phyloP scores from a whole-genome alignment of 2,113 vertebrate genomes.

The Rhipidura dahli region DNA sequence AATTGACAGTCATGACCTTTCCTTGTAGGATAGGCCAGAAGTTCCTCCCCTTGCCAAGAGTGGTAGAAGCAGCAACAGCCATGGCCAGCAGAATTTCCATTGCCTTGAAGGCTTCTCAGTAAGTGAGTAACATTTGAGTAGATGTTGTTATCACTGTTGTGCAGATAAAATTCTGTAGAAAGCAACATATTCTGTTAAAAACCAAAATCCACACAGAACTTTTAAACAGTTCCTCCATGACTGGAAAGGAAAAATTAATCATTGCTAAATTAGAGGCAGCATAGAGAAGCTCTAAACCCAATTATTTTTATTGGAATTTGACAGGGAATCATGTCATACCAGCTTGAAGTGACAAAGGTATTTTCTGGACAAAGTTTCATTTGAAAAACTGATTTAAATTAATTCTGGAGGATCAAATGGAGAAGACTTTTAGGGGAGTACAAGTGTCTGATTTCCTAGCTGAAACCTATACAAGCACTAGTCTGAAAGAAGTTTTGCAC shows the following conservation, averaged over 20 bases:
- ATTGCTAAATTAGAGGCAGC: neutral
- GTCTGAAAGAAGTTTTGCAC: neutral
- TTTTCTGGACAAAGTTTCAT: neutral
- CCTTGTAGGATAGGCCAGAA: neutral
- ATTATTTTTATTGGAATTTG: neutral
- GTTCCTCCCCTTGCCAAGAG: neutral
- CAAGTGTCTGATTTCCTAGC: neutral
- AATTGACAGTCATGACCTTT: neutral
- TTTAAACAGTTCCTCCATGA: neutral
- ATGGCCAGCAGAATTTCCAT: accelerated
- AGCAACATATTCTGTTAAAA: neutral
- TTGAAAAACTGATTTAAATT: neutral
- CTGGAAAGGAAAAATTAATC: neutral
- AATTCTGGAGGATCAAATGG: neutral
- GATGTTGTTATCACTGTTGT: neutral
- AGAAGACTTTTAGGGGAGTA: neutral
- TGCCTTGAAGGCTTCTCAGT: neutral
- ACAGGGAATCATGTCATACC: neutral
- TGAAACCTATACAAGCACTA: neutral
- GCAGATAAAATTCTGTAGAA: neutral
- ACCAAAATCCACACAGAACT: neutral
- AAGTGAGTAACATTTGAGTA: neutral
- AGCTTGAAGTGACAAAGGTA: neutral
- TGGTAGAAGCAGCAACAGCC: neutral
- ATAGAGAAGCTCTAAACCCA: neutral